Percentiles rank a stretch among this genome's conserved stretches.
Conservation (phyloP, 2,113 vertebrate species). For the Furnarius figulus region DNA sequence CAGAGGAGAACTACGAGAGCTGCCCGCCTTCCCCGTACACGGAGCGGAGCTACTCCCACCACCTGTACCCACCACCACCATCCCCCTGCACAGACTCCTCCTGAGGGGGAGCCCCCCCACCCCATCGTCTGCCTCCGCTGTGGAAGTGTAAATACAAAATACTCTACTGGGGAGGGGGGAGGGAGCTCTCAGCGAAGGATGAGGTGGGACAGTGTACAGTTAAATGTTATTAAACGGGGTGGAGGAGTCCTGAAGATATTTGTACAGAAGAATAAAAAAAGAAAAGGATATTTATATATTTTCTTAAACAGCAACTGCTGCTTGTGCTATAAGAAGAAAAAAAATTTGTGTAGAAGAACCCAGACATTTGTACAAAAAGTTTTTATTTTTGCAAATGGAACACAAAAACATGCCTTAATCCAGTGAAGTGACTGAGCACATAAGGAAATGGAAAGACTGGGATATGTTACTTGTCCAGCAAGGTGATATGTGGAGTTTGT, state of each 20-base stretch:
- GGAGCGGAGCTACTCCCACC: slow-evolving; percentile 94
- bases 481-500: slow-evolving; percentile 68
- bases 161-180: slow-evolving; percentile 79
- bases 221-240: slow-evolving; percentile 65
- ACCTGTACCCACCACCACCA: slow-evolving; percentile 92
- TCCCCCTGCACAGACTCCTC: slow-evolving; percentile 98
- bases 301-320: slow-evolving; percentile 95
- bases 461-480: slow-evolving; percentile 58
- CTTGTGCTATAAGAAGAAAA: slow-evolving; percentile 86
- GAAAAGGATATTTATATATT: slow-evolving; percentile 98
- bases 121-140: slow-evolving; percentile 51
- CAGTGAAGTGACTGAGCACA: slow-evolving; percentile 78
- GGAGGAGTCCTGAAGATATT: slow-evolving; percentile 78
- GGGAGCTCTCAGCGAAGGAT: slow-evolving; percentile 57
- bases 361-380: slow-evolving; percentile 87
- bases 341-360: slow-evolving; percentile 84
- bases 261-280: slow-evolving; percentile 89
- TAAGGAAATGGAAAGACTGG: slow-evolving; percentile 74
- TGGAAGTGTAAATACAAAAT: slow-evolving; percentile 83
- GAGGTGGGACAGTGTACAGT: slow-evolving; percentile 77
- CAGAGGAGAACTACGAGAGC: slow-evolving; percentile 98
- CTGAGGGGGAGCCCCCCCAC: slow-evolving; percentile 78
- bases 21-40: slow-evolving; percentile 96
- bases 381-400: slow-evolving; percentile 89
- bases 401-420: slow-evolving; percentile 94